A percentile compares a stretch with the other conserved stretches of the same genome.
These are phyloP conservation scores for Anarrhichthys ocellatus DNA, from an alignment of 2,113 vertebrate species.

Conservation along the genomic window DNA sequence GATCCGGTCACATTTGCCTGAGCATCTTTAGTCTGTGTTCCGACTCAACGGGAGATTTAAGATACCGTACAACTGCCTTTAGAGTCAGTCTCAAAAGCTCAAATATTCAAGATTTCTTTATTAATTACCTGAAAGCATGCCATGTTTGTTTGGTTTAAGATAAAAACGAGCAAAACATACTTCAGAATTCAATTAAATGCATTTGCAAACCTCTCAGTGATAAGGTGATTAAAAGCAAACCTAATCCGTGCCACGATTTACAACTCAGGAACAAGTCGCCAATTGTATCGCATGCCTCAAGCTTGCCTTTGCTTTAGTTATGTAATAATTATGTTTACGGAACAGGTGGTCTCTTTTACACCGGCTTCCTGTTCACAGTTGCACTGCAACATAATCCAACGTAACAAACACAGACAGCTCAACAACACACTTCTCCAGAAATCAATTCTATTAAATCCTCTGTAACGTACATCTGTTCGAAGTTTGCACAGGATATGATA, in stretches of 20 bases:
- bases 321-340: neutral
- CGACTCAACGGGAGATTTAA: neutral
- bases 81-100: neutral
- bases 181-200: neutral
- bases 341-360: neutral
- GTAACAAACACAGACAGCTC: neutral
- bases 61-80: neutral
- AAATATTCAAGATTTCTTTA: constrained; percentile 12
- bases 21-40: neutral
- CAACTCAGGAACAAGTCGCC: neutral
- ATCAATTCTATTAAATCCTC: neutral
- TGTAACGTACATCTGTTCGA: neutral
- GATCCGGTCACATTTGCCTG: neutral
- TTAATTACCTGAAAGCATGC: neutral
- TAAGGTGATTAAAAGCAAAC: constrained; percentile 3
- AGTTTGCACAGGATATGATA: neutral
- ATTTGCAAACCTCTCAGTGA: constrained; percentile 3
- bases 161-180: neutral
- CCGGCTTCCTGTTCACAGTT: neutral
- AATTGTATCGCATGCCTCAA: neutral
- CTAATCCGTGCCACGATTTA: neutral
- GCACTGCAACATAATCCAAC: neutral
- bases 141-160: neutral
- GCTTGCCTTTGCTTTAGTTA: neutral
- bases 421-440: neutral